Evolutionary conservation across 2,113 vertebrate genomes (phyloP), one percentile per base, ranked within the genome.

Genomic region (Triplophysa rosa): DNA sequence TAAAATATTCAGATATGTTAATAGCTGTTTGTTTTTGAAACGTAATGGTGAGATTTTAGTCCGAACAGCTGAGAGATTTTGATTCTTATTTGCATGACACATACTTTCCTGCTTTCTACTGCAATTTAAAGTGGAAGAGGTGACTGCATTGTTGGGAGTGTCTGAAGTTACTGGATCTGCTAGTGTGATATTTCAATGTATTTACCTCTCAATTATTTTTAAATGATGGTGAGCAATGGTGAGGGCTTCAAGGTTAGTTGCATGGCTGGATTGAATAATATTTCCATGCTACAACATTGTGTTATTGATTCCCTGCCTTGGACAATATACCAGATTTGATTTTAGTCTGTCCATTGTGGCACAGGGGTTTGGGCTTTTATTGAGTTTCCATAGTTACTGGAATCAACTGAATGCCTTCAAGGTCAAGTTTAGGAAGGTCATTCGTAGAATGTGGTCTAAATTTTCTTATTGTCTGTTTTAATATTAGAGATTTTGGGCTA

Each of bases 301-400:
- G 4, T 70, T 71, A 78, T 19, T 14, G 64, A 56, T 71, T 73
- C 23, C 0, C 1, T 68, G 37, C 33, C 74, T 63, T 42, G 78
- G 73, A 69, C 56, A 67, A 84, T 70, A 75, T 23, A 75, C 58
- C 40, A 62, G 24, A 63, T 63, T 61, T 63, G 23, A 75, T 62
- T 75, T 75, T 66, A 66, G 61, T 79, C 33, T 56, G 23, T 67
- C 49, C 64, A 40, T 66, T 62, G 24, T 47, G 59, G 64, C 26
- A 21, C 29, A 67, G 23, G 74, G 21, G 61, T 67, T 47, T 52
- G n/a, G 47, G 49, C n/a, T 26, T 70, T 75, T 17, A 69, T 65
- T 71, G 59, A 42, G 40, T 75, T 65, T 62, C 64, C 52, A 69
- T 73, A 61, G 65, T 75, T 82, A 66, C 74, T 29, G n/a, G 42